Conservation (phyloP, 30 jellyfish, hydroid and myxozoan genomes). For the Aurelia sp. region DNA sequence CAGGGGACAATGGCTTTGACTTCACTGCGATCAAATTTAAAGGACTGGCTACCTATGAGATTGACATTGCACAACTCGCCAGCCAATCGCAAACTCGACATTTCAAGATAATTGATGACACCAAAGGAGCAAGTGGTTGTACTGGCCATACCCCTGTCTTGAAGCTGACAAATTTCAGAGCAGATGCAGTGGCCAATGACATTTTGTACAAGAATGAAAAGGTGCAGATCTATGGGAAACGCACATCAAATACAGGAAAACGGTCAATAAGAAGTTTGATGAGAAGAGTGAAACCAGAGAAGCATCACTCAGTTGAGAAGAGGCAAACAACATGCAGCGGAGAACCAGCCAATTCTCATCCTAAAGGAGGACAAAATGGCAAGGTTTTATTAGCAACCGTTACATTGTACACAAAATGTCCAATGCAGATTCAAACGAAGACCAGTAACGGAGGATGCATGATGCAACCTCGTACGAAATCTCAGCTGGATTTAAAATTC, state of each 20-base stretch:
- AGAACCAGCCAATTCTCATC: neutral
- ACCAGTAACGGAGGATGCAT: slow-evolving; percentile 1
- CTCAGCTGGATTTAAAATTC: slow-evolving; percentile 1
- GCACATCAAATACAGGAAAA: neutral
- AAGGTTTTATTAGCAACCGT: slow-evolving; percentile 14
- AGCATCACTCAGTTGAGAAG: neutral
- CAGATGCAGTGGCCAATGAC: slow-evolving; percentile 31
- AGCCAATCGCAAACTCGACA: neutral
- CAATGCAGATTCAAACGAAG: neutral
- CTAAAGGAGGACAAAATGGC: slow-evolving; percentile 11
- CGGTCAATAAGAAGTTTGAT: neutral
- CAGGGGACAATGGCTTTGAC: neutral
- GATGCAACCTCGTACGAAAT: slow-evolving; percentile 11
- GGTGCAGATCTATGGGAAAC: slow-evolving; percentile 4
- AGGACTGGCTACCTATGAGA: slow-evolving; percentile 20
- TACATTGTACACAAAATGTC: neutral
- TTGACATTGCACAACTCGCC: neutral
- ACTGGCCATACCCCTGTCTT: slow-evolving; percentile 2
- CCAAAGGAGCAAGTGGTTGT: neutral
- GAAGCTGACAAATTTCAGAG: neutral
- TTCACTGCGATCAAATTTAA: slow-evolving; percentile 1
- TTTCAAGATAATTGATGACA: slow-evolving; percentile 13
- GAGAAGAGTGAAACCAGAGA: neutral
- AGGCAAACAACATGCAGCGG: neutral
- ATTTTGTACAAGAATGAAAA: neutral